These are phyloP conservation scores for Drosophila mercatorum DNA, from an alignment of 2,888 invertebrate species.

Conservation along the genomic window DNA sequence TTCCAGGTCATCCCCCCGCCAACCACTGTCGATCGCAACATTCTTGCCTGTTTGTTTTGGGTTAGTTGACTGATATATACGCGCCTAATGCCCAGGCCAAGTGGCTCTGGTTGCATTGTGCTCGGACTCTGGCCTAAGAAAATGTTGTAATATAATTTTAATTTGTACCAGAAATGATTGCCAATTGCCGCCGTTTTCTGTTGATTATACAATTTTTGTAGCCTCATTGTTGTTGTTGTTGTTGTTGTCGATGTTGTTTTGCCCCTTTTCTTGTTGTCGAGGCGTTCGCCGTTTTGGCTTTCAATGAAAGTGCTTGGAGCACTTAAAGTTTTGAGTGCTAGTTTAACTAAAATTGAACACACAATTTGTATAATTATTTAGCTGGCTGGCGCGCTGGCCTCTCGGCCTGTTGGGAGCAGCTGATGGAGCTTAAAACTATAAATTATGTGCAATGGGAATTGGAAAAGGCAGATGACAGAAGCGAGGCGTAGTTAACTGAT, in stretches of 20 bases:
- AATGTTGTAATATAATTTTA: slow-evolving; percentile 76
- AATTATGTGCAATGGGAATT: neutral
- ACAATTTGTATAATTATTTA: slow-evolving; percentile 64
- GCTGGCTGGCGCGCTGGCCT: neutral
- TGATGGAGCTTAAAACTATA: slow-evolving; percentile 1
- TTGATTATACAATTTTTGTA: slow-evolving; percentile 66
- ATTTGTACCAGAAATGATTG: slow-evolving; percentile 76
- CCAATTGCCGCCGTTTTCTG: slow-evolving; percentile 67
- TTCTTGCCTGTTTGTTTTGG: slow-evolving; percentile 39
- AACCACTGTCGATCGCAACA: neutral
- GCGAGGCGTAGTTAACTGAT: neutral
- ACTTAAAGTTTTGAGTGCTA: slow-evolving; percentile 43
- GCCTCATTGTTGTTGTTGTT: slow-evolving; percentile 10
- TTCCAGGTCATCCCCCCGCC: slow-evolving; percentile 13
- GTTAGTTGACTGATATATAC: slow-evolving; percentile 41
- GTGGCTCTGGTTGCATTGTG: slow-evolving; percentile 37
- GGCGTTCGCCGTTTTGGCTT: slow-evolving; percentile 22
- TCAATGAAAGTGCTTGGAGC: slow-evolving; percentile 60
- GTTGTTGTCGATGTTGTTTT: neutral
- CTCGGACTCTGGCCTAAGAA: slow-evolving; percentile 53
- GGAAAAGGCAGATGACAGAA: neutral
- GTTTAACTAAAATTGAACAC: slow-evolving; percentile 46
- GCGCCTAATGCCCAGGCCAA: slow-evolving; percentile 24
- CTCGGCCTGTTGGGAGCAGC: neutral
- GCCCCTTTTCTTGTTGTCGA: slow-evolving; percentile 10